phyloP scores from a whole-genome alignment of 2,113 vertebrate genomes.

The Myrmophylax atrothorax region DNA sequence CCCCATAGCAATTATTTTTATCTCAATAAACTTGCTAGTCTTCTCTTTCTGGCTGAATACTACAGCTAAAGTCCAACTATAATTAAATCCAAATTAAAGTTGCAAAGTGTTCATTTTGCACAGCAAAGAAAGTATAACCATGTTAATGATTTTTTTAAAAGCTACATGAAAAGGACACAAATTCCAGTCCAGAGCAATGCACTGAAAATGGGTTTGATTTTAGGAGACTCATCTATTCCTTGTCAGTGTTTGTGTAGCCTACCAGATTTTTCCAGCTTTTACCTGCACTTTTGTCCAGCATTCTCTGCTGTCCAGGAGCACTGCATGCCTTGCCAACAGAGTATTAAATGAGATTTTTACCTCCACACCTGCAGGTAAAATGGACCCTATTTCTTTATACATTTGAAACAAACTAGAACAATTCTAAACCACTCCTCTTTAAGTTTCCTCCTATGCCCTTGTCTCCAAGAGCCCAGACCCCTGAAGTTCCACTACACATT shows the following conservation, averaged over 20 bases:
- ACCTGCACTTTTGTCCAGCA: not conserved
- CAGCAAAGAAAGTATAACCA: not conserved
- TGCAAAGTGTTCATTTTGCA: not conserved
- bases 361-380: not conserved
- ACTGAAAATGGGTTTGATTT: not conserved
- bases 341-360: not conserved
- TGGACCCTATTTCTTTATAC: not conserved
- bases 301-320: not conserved
- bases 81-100: not conserved
- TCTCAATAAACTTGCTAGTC: not conserved
- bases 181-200: not conserved
- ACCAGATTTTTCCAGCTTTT: not conserved
- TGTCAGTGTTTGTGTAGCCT: not conserved
- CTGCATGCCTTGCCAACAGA: not conserved
- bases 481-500: not conserved
- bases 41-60: not conserved
- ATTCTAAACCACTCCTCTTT: not conserved
- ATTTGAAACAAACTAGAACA: not conserved
- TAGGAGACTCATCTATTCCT: not conserved
- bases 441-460: not conserved
- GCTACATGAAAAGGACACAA: not conserved
- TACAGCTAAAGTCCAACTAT: not conserved
- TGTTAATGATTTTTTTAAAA: not conserved
- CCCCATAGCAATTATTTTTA: not conserved
- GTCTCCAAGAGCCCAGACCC: not conserved